Evolutionary conservation across 2,888 invertebrate species (phyloP).

Genomic region (Drosophila sordidula): DNA sequence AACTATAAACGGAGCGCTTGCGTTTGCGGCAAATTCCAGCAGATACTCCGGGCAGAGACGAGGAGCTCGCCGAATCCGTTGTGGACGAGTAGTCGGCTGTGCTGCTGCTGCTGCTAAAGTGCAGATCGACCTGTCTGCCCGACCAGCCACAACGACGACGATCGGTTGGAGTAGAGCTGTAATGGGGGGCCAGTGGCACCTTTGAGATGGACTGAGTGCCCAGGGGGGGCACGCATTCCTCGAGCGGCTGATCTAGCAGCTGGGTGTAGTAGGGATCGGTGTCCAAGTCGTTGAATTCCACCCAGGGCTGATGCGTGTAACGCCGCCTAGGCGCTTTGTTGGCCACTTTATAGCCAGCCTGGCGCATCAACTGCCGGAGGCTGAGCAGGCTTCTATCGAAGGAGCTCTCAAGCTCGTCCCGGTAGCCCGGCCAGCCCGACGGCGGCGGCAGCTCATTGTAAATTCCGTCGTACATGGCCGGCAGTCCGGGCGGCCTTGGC

Average conservation of each 20-base stretch:
- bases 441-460: not conserved
- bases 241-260: not conserved
- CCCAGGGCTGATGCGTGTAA: not conserved
- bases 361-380: conserved; percentile 11
- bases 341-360: not conserved
- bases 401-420: not conserved
- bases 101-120: conserved; percentile 7
- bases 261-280: conserved; percentile 42
- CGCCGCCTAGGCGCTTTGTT: too few relatives aligned
- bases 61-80: conserved; percentile 14
- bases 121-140: not conserved
- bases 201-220: accelerated
- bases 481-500: not conserved
- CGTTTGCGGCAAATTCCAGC: not conserved
- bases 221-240: not conserved
- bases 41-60: not conserved
- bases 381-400: conserved; percentile 17
- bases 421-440: conserved; percentile 5
- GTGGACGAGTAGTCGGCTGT: conserved; percentile 35
- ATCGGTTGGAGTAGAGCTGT: not conserved
- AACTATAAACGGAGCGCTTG: not conserved
- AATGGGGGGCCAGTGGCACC: not conserved
- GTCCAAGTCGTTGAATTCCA: conserved; percentile 24
- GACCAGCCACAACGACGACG: not conserved
- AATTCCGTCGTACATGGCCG: not conserved